Evolutionary conservation across 2,888 invertebrate species (phyloP).

Genomic region (Asteroscopus sphinx): DNA sequence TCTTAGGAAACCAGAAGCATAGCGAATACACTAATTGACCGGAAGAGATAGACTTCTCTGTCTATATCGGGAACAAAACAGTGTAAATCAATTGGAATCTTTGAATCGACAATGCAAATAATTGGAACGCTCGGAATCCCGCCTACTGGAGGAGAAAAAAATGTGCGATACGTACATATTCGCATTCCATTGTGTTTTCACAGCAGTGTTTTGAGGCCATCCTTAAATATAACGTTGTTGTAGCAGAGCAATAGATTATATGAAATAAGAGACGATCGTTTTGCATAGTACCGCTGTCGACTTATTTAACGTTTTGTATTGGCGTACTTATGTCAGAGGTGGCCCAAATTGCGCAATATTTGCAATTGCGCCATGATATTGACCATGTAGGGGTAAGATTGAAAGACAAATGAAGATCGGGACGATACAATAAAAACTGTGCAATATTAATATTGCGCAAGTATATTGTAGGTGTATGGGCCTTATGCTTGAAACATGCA

Average conservation of each 20-base stretch:
- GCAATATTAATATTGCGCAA: too few species aligned
- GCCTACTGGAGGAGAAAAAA: slow-evolving; percentile 5
- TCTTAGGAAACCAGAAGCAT: too few species aligned
- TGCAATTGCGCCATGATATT: too few species aligned
- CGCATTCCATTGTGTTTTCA: slow-evolving; percentile 37
- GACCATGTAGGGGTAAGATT: too few species aligned
- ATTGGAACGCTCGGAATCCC: slow-evolving; percentile 2
- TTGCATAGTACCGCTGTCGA: neutral
- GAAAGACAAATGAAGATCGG: too few species aligned
- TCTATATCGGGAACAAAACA: too few species aligned
- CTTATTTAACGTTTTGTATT: slow-evolving; percentile 3
- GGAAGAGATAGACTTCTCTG: too few species aligned
- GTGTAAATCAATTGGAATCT: slow-evolving; percentile 9
- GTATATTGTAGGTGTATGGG: too few species aligned
- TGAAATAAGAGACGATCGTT: slow-evolving; percentile 10
- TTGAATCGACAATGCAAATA: neutral
- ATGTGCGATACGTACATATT: slow-evolving; percentile 4
- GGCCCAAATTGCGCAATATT: too few species aligned
- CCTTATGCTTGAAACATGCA: neutral
- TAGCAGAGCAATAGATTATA: slow-evolving; percentile 11
- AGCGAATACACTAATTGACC: too few species aligned
- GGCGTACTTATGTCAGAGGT: neutral
- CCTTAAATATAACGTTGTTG: slow-evolving; percentile 29
- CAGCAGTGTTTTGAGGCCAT: slow-evolving; percentile 30
- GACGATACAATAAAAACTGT: too few species aligned